These are phyloP conservation scores for Melanotus villosus DNA, from an alignment of 2,888 invertebrate species.

Conservation along the genomic window DNA sequence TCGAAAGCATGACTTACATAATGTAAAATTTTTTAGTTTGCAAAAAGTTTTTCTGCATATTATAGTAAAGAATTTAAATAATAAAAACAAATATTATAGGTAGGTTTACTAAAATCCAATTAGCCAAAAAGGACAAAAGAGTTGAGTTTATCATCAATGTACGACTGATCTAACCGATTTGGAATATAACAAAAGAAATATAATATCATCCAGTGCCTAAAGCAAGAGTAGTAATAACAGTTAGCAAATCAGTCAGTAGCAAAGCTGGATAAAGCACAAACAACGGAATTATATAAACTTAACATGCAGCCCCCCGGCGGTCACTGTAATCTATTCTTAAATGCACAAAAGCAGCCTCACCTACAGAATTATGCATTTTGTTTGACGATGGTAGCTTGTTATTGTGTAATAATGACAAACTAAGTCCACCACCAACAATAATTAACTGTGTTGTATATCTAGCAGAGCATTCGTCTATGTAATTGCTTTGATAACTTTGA, in stretches of 20 bases:
- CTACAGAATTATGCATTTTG: background rate
- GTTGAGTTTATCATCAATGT: no score
- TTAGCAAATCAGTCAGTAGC: constrained; percentile 8
- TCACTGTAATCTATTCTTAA: background rate
- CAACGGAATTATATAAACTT: background rate
- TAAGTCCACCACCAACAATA: background rate
- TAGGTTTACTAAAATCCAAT: no score
- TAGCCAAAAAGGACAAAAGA: no score
- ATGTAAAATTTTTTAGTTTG: no score
- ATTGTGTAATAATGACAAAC: background rate
- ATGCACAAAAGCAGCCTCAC: background rate
- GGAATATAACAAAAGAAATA: background rate
- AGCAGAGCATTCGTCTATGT: no score
- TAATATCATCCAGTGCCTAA: background rate
- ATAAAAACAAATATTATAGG: no score
- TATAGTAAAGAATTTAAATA: no score
- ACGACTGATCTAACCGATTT: no score
- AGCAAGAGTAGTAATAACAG: no score
- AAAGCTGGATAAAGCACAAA: background rate
- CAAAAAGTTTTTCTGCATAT: no score
- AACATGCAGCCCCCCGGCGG: constrained; percentile 6
- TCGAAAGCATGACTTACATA: no score
- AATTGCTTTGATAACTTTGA: no score
- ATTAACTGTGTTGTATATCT: background rate
- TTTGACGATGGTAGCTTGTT: background rate